A percentile compares a stretch with the other conserved stretches of the same genome.
Evolutionary conservation across 2,888 invertebrate species (phyloP).

Genomic region (Camptogramma bilineatum): DNA sequence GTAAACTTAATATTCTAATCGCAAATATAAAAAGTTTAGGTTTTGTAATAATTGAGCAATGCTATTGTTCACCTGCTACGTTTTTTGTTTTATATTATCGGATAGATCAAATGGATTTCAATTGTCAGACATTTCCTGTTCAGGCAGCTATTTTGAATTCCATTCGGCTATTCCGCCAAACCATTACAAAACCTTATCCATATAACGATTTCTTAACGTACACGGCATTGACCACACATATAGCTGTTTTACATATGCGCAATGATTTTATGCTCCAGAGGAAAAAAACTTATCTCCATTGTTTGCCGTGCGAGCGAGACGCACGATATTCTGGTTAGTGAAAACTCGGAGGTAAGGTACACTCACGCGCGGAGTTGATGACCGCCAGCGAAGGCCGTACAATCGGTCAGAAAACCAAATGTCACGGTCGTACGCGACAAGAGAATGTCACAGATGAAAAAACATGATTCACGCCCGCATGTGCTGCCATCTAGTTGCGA

Average conservation of each 20-base stretch:
- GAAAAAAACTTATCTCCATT: constrained; percentile 57
- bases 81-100: constrained; percentile 42
- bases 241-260: constrained; percentile 51
- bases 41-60: constrained; percentile 34
- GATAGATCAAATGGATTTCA: constrained; percentile 54
- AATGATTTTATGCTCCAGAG: constrained; percentile 47
- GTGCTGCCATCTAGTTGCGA: constrained; percentile 53
- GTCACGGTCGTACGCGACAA: constrained; percentile 81
- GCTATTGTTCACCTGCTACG: constrained; percentile 37
- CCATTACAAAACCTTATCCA: constrained; percentile 29
- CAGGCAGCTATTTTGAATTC: constrained; percentile 47
- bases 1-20: constrained; percentile 5
- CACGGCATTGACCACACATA: constrained; percentile 53
- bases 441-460: constrained; percentile 79
- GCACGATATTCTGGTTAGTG: constrained; percentile 54
- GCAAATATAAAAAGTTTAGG: constrained; percentile 13
- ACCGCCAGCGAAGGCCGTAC: constrained; percentile 82
- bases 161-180: constrained; percentile 41
- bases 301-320: constrained; percentile 59
- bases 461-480: constrained; percentile 70
- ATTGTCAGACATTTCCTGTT: constrained; percentile 53
- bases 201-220: constrained; percentile 52
- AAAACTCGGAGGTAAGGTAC: constrained; percentile 65
- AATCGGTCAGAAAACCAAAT: constrained; percentile 84
- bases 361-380: constrained; percentile 77